Evolutionary conservation across 1,140 invertebrate species (phyloP), one percentile per base, ranked within the genome.

Genomic region (Drosophila erecta): DNA sequence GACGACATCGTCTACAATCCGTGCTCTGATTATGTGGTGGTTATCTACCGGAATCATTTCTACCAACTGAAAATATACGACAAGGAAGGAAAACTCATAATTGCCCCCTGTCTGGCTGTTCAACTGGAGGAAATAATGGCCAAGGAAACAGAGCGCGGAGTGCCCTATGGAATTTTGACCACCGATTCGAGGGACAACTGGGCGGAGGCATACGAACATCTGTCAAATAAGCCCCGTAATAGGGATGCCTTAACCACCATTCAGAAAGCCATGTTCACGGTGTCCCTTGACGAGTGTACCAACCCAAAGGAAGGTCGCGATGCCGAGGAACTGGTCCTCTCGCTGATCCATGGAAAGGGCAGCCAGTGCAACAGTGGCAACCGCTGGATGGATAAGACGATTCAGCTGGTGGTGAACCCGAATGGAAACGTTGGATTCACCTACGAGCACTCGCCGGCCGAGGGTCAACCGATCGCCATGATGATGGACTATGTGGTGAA

Each of bases 371-470:
- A 98, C 92, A 94, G 95, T 37, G 95, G 93, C 20, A 98, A 98
- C 90, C 93, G 97, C 35, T 98, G 97, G 97, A 97, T 96, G 92
- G 97, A 98, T 89, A 97, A 97, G 93, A 96, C 96, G 15, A 92
- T 97, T 62, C 96, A 97, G 95, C 96, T 97, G 85, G 95, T 98
- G 46, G 93, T 98, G 55, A 96, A 97, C 53, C 93, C 93, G 22
- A 96, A 98, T 92, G 98, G 98, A 37, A 94, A 95, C 55, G 94
- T 96, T 75, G 98, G 98, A 1, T 93, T 98, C 40, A 97, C 96
- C 15, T 99, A 98, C 92, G 98, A 99, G 92, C 98, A 99, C 92
- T 97, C 97, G 5, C 97, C 97, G 3, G 97, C 97, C 27, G 98
- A 99, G 93, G 98, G 97, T 2, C 96, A 96, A 59, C 97, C 98